A percentile compares a stretch with the other conserved stretches of the same genome.
These are phyloP conservation scores for Himantopus leucocephalus DNA, from an alignment of 2,113 vertebrate species.

Conservation along the genomic window DNA sequence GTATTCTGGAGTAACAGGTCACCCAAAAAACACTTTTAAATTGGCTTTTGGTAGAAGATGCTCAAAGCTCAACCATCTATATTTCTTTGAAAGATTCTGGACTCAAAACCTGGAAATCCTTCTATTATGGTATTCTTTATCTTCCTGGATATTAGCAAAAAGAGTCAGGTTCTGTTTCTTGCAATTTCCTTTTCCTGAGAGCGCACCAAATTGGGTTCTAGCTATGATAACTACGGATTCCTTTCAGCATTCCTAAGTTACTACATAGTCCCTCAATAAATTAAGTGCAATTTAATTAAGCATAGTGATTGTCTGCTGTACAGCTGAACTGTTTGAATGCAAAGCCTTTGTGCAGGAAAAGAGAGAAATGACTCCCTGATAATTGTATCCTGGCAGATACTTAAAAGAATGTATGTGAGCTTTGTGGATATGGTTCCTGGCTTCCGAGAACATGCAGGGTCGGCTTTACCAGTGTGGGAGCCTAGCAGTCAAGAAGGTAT, in stretches of 20 bases:
- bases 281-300: not conserved
- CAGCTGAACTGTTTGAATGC: not conserved
- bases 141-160: not conserved
- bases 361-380: not conserved
- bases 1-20: not conserved
- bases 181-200: not conserved
- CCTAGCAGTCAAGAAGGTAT: not conserved
- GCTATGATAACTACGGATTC: accelerated
- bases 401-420: not conserved
- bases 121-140: not conserved
- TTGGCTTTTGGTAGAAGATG: not conserved
- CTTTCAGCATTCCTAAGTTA: not conserved
- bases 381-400: not conserved
- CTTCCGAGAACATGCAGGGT: not conserved
- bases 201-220: not conserved
- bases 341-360: not conserved
- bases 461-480: not conserved
- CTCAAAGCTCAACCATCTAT: not conserved
- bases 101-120: not conserved
- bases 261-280: not conserved
- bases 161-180: not conserved
- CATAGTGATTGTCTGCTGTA: too few species aligned
- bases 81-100: not conserved
- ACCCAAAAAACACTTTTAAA: not conserved
- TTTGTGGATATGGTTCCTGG: not conserved